These are phyloP conservation scores for Anguilla obscura DNA, from an alignment of 2,797 vertebrate species.

Conservation along the genomic window DNA sequence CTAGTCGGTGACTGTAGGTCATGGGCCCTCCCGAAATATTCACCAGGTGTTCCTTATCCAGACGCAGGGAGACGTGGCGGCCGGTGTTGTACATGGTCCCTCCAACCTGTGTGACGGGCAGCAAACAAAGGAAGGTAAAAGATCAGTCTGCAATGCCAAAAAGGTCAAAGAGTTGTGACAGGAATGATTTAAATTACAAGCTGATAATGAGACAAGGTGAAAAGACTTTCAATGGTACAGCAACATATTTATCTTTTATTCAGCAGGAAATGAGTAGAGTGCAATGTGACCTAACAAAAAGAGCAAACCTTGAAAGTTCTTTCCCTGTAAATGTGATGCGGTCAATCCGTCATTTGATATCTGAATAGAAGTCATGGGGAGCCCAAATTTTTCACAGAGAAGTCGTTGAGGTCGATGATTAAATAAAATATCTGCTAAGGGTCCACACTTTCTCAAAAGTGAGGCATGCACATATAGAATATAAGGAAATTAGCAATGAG, in stretches of 20 bases:
- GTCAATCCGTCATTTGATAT: background rate
- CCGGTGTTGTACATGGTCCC: slow-evolving; percentile 99
- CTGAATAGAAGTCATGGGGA: slow-evolving; percentile 9
- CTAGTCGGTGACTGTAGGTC: slow-evolving; percentile 95
- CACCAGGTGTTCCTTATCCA: slow-evolving; percentile 97
- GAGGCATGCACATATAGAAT: background rate
- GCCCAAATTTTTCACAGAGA: slow-evolving; percentile 9
- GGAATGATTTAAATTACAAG: slow-evolving; percentile 15
- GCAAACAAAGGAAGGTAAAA: background rate
- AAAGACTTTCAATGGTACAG: background rate
- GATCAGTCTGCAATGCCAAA: background rate
- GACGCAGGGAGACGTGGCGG: slow-evolving; percentile 90
- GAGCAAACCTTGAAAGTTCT: background rate
- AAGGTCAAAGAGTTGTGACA: background rate
- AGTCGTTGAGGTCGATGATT: slow-evolving; percentile 1
- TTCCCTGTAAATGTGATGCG: background rate
- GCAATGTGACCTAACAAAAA: slow-evolving; percentile 4
- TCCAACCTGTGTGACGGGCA: slow-evolving; percentile 76
- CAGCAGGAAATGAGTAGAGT: background rate
- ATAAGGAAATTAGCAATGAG: slow-evolving; percentile 14
- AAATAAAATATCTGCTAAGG: slow-evolving; percentile 26
- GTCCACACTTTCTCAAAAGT: background rate
- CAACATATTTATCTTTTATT: background rate
- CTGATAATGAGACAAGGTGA: background rate
- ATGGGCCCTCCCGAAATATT: slow-evolving; percentile 97